phyloP scores from a whole-genome alignment of 2,113 vertebrate species.

The Gobius niger region DNA sequence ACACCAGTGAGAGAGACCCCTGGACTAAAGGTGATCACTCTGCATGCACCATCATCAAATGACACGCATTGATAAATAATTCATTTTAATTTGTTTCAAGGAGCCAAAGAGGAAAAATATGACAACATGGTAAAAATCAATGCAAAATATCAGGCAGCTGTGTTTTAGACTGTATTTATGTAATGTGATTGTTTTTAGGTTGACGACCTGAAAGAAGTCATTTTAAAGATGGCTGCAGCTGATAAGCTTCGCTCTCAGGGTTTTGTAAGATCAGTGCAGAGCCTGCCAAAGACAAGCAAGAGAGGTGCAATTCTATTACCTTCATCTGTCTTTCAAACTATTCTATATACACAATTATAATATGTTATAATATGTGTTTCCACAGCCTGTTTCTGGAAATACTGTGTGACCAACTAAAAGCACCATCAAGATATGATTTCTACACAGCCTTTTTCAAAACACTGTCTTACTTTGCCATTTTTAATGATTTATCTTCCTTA shows the following conservation, averaged over 20 bases:
- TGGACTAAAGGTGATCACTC: constrained; percentile 59
- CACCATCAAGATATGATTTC: constrained; percentile 7
- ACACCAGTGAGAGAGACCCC: constrained; percentile 52
- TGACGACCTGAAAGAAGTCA: constrained; percentile 67
- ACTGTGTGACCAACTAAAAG: constrained; percentile 80
- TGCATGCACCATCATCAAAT: background rate
- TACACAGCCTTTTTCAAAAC: constrained; percentile 12
- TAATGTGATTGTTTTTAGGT: constrained; percentile 53
- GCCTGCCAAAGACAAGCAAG: constrained; percentile 74
- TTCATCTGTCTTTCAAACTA: background rate
- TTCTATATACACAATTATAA: background rate
- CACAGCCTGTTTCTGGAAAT: constrained; percentile 86
- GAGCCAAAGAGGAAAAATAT: constrained; percentile 64
- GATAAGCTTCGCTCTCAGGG: constrained; percentile 74
- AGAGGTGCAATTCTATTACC: constrained; percentile 67
- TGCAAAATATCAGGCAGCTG: background rate
- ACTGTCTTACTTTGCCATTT: constrained; percentile 11
- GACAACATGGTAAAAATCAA: constrained; percentile 66
- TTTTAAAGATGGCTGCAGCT: constrained; percentile 74
- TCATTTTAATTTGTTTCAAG: constrained; percentile 37
- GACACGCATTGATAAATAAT: background rate
- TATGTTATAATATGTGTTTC: background rate
- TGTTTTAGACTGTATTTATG: background rate
- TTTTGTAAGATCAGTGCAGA: constrained; percentile 72
- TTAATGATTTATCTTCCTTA: constrained; percentile 28